Evolutionary conservation across 1,140 invertebrate species (phyloP).

Genomic region (Rhopalosiphum maidis): DNA sequence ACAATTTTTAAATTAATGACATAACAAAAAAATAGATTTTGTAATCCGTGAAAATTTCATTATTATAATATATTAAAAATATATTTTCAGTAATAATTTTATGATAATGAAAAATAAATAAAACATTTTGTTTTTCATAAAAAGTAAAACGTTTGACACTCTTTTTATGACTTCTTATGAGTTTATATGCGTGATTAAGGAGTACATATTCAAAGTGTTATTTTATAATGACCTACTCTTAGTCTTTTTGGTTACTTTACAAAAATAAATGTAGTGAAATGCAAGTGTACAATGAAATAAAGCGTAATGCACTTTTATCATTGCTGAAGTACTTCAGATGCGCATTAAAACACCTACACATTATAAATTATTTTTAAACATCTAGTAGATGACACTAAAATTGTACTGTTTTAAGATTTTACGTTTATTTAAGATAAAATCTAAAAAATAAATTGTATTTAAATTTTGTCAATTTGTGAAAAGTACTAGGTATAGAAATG

Average conservation of each 20-base stretch:
- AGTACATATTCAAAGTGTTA: background rate
- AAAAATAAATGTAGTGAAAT: background rate
- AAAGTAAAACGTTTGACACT: background rate
- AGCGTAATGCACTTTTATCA: constrained; percentile 9
- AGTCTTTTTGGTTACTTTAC: background rate
- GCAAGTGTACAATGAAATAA: background rate
- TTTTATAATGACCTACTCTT: background rate
- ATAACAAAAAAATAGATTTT: too few relatives aligned
- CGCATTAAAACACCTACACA: constrained; percentile 22
- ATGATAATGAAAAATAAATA: background rate
- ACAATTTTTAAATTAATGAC: too few relatives aligned
- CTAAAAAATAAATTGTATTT: background rate
- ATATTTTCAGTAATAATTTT: background rate
- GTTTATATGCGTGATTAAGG: background rate
- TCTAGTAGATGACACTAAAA: background rate
- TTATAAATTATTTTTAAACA: constrained; percentile 23
- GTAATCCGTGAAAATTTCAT: background rate
- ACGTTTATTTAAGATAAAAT: background rate
- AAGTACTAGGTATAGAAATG: background rate
- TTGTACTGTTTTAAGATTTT: background rate
- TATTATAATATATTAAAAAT: background rate
- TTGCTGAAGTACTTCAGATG: constrained; percentile 7
- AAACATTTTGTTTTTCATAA: background rate
- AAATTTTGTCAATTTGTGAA: background rate
- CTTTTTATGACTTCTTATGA: background rate